Evolutionary conservation across 92 coral and sea anemone species (phyloP), one percentile per base, ranked within the genome.

Genomic region (Actinernus sp.): DNA sequence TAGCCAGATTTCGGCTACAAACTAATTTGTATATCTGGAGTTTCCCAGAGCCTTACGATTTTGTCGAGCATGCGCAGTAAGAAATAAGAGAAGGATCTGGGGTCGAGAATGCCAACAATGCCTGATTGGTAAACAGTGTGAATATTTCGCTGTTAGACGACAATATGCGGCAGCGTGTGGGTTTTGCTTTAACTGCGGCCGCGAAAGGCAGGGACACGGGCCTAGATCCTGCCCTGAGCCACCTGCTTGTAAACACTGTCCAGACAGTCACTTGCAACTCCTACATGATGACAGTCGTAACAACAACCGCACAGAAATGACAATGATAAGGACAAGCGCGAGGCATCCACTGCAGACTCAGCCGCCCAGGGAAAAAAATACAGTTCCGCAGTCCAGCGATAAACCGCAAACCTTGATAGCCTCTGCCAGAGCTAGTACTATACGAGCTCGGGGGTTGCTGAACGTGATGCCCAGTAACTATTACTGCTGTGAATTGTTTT

Each of bases 181-280:
- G 9, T 83, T 26, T 26, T 75, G 84, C 41, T 83, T 83, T 47
- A 83, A 70, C 71, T 78, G 86, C 12, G 79, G 83, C 26, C 22
- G 49, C 16, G 47, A 59, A 40, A 54, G 63, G 13, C 78, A 82
- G 2, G 72, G 87, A 5, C 80, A 75, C 34, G 85, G 89, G 21
- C 54, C 61, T 50, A 49, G 51, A 2, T 37, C 57, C 27, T 79
- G 74, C 63, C 88, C 87, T 31, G 77, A 72, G 7, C 77, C 69
- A 31, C 83, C 84, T 1, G 66, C 88, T 30, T 81, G 88, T 38
- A 22, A 72, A 17, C 40, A 44, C 24, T 79, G 88, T 34, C 28
- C 55, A 14, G 88, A 53, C 3, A 69, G 68, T n/a, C 92, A 86
- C 62, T 38, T 86, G 20, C n/a, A n/a, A n/a, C n/a, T n/a, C n/a